Conservation (phyloP, 1,140 invertebrate genomes). For the Drosophila cardini region DNA sequence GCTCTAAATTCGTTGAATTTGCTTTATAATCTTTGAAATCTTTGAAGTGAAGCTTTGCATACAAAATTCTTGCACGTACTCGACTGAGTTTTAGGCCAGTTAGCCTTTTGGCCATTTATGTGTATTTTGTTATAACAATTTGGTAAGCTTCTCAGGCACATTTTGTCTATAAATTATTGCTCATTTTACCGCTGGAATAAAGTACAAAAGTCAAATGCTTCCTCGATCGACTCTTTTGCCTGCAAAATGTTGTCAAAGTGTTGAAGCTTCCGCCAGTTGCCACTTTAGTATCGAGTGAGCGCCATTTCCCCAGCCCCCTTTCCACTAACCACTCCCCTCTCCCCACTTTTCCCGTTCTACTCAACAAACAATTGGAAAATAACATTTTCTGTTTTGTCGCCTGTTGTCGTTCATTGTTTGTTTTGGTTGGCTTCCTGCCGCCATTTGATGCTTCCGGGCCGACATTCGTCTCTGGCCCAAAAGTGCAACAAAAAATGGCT, state of each 20-base stretch:
- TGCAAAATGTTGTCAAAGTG: conserved; percentile 68
- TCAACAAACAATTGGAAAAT: conserved; percentile 26
- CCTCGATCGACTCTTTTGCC: conserved; percentile 60
- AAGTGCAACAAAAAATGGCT: conserved; percentile 8
- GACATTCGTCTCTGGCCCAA: conserved; percentile 41
- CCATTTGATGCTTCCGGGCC: conserved; percentile 70
- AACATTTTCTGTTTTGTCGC: conserved; percentile 40
- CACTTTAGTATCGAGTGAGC: conserved; percentile 22
- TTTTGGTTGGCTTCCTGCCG: conserved; percentile 67
- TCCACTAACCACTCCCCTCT: conserved; percentile 19
- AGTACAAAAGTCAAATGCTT: conserved; percentile 54
- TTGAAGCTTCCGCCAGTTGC: conserved; percentile 57
- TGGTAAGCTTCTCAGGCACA: conserved; percentile 1
- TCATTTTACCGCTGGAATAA: conserved; percentile 23
- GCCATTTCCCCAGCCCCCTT: conserved; percentile 12
- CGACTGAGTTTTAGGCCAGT: neutral
- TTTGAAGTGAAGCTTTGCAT: neutral
- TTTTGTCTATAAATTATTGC: conserved; percentile 21
- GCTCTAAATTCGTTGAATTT: too few relatives aligned
- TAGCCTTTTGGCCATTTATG: neutral
- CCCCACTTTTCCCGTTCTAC: conserved; percentile 3
- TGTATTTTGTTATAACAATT: conserved; percentile 25
- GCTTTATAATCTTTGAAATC: too few relatives aligned
- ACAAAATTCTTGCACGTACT: neutral
- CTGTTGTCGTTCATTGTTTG: conserved; percentile 67